phyloP scores from a whole-genome alignment of 2,113 vertebrate species.

The Mohoua ochrocephala region DNA sequence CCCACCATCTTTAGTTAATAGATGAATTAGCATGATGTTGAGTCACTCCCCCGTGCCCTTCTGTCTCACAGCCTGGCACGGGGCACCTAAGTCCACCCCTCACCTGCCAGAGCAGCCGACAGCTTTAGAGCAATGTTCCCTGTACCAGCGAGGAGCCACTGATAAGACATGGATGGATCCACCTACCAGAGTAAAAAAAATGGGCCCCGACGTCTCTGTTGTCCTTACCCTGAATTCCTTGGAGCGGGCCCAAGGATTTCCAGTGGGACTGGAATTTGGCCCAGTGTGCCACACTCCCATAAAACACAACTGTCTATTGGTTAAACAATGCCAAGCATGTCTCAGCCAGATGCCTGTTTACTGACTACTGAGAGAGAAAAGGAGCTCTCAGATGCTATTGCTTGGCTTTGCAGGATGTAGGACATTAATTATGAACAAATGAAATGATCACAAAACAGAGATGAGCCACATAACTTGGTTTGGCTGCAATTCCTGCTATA shows the following conservation, averaged over 20 bases:
- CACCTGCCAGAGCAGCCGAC: not conserved
- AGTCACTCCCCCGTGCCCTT: not conserved
- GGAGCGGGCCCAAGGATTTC: constrained; percentile 1
- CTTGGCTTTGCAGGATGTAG: constrained; percentile 22
- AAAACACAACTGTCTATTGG: constrained; percentile 48
- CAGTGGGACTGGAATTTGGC: constrained; percentile 41
- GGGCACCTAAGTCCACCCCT: not conserved
- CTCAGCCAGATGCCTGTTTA: constrained; percentile 45
- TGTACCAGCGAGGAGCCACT: accelerated
- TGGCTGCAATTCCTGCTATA: not conserved
- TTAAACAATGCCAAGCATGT: constrained; percentile 23
- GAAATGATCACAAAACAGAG: constrained; percentile 1
- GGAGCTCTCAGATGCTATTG: constrained; percentile 1
- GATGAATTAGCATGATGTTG: not conserved
- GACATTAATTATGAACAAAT: constrained; percentile 29
- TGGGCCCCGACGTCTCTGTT: accelerated
- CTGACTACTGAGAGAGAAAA: not conserved
- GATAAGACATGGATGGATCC: not conserved
- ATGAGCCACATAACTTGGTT: not conserved
- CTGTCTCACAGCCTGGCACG: not conserved
- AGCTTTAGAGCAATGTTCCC: not conserved
- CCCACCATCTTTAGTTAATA: not conserved
- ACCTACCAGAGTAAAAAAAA: not conserved
- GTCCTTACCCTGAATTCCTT: constrained; percentile 14
- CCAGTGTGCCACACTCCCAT: constrained; percentile 17